phyloP scores from a whole-genome alignment of 2,888 invertebrate species.

The Metellina segmentata region DNA sequence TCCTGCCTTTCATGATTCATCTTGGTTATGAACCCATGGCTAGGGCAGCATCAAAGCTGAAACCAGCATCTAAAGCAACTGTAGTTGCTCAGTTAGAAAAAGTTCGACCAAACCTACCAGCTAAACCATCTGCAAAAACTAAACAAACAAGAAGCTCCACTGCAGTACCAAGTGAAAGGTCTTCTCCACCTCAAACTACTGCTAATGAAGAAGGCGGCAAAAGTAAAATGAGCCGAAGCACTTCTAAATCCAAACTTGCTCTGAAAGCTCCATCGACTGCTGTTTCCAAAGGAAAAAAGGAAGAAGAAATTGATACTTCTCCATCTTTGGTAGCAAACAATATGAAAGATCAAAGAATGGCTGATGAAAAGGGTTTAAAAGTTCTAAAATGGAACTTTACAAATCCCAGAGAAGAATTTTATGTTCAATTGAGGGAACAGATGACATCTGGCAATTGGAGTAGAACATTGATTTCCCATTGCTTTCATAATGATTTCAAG shows the following conservation, averaged over 20 bases:
- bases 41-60: slow-evolving; percentile 88
- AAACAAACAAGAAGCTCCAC: slow-evolving; percentile 79
- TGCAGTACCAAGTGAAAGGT: slow-evolving; percentile 30
- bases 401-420: slow-evolving; percentile 95
- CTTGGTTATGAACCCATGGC: slow-evolving; percentile 90
- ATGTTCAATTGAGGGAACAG: slow-evolving; percentile 93
- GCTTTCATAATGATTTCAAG: slow-evolving; percentile 97
- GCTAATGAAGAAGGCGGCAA: slow-evolving; percentile 62
- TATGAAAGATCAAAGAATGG: slow-evolving; percentile 93
- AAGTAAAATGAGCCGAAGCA: slow-evolving; percentile 66
- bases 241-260: slow-evolving; percentile 74
- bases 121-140: slow-evolving; percentile 84
- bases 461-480: slow-evolving; percentile 91
- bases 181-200: slow-evolving; percentile 59
- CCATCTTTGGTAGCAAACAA: slow-evolving; percentile 91
- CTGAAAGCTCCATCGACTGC: slow-evolving; percentile 55
- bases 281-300: slow-evolving; percentile 85
- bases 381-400: slow-evolving; percentile 96
- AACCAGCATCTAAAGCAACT: slow-evolving; percentile 83
- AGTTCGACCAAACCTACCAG: slow-evolving; percentile 90
- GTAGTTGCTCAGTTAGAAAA: slow-evolving; percentile 92
- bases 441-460: slow-evolving; percentile 94
- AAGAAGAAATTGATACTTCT: slow-evolving; percentile 91
- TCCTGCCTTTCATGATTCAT: slow-evolving; percentile 95
- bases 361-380: slow-evolving; percentile 96